phyloP scores from a whole-genome alignment of 2,888 invertebrate species.

The Petrolisthes cinctipes region DNA sequence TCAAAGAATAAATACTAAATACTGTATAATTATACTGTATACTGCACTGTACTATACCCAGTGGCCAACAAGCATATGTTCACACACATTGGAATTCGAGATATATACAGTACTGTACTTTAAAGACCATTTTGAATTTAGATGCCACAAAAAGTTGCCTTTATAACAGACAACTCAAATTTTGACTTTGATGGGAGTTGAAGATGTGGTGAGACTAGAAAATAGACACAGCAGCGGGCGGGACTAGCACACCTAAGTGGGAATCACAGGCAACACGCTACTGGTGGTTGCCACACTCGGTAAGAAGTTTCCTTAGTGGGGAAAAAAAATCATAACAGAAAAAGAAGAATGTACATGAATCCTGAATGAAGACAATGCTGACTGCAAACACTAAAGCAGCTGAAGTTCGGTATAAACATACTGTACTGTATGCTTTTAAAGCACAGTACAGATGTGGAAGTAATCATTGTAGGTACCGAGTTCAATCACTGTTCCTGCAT shows the following conservation, averaged over 20 bases:
- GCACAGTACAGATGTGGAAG: too few species aligned
- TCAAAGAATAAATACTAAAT: slow-evolving; percentile 26
- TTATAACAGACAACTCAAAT: slow-evolving; percentile 25
- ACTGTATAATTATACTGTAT: slow-evolving; percentile 20
- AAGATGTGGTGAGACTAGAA: slow-evolving; percentile 43
- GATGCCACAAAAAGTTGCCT: slow-evolving; percentile 45
- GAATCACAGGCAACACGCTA: slow-evolving; percentile 36
- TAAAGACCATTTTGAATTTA: slow-evolving; percentile 36
- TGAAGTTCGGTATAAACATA: too few species aligned
- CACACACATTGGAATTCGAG: slow-evolving; percentile 34
- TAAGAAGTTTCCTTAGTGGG: slow-evolving; percentile 30
- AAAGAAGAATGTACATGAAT: slow-evolving; percentile 29
- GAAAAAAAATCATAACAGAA: slow-evolving; percentile 36
- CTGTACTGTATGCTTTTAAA: too few species aligned
- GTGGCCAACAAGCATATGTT: slow-evolving; percentile 37
- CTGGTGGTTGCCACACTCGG: slow-evolving; percentile 22
- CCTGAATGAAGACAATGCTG: slow-evolving; percentile 37
- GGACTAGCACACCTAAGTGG: slow-evolving; percentile 57
- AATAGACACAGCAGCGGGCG: slow-evolving; percentile 40
- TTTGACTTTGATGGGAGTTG: slow-evolving; percentile 3
- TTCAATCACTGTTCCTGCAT: not conserved
- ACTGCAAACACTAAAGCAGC: not conserved
- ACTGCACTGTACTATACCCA: slow-evolving; percentile 36
- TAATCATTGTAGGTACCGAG: too few species aligned
- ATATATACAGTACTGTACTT: slow-evolving; percentile 32